Evolutionary conservation across 1,140 invertebrate genomes (phyloP), one percentile per base, ranked within the genome.

Genomic region (Panulirus ornatus): DNA sequence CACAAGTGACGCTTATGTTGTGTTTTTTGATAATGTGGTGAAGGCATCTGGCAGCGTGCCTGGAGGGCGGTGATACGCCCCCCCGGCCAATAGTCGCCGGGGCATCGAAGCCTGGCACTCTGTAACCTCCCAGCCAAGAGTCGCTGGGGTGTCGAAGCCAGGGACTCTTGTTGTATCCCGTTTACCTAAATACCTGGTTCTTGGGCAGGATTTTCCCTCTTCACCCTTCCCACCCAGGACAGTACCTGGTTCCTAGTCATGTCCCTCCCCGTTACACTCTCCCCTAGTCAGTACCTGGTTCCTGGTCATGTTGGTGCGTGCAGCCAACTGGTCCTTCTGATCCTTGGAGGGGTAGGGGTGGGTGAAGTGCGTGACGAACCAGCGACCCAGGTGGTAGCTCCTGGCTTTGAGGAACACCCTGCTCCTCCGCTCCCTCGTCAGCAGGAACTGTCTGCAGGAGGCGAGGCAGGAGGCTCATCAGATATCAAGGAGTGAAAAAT

Each of bases 281-380:
- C 22, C 30, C 63, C 63, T 66, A 66, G 44, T 47, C 14, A 47
- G 44, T 47, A 47, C 91, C 91, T 92, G 91, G 40, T 92, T 92
- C 71, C 91, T 91, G 63, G 88, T 87, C 91, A 92, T 92, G 36
- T 84, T 92, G 27, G 91, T 92, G 2, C 38, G 34, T 27, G 44
- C 73, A 0, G 91, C 91, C 30, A 92, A 73, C 47, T 88, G 51
- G 73, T 92, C 91, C 73, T 92, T 92, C 81, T 92, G 91, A 30
- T 90, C 85, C 91, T 92, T 92, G 47, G 85, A 87, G 1, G 91
- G 91, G 73, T 92, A 92, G n/a, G 91, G 91, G 44, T 92, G 91
- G 8, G 89, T 92, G 85, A 92, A 92, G 85, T 92, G 91, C 40
- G 91, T 88, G 6, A 92, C 88, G 82, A 92, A 92, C 91, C 91